phyloP scores from a whole-genome alignment of 2,888 invertebrate species.

The Erebia aethiops region DNA sequence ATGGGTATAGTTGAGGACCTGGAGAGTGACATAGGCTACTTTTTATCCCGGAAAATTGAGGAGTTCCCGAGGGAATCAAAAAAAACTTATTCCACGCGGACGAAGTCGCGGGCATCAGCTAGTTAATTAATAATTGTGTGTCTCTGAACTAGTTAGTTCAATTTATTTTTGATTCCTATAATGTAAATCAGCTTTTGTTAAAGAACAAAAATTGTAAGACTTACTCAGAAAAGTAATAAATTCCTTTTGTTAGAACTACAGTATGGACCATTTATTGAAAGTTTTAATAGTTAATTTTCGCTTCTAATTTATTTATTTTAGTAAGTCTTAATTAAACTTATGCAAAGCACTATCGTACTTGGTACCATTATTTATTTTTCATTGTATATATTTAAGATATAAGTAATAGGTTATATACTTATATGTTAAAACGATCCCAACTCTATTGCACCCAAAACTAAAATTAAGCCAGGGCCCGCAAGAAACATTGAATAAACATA shows the following conservation, averaged over 20 bases:
- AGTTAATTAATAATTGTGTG: background rate
- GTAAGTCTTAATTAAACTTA: slow-evolving; percentile 7
- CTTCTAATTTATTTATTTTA: slow-evolving; percentile 15
- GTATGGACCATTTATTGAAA: slow-evolving; percentile 9
- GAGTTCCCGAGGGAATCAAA: no score
- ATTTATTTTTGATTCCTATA: background rate
- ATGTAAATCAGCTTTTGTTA: slow-evolving; percentile 14
- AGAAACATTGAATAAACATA: background rate
- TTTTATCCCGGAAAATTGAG: no score
- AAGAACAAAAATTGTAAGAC: background rate
- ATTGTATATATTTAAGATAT: slow-evolving; percentile 1
- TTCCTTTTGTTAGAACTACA: background rate
- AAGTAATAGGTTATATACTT: background rate
- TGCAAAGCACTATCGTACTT: background rate
- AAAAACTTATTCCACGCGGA: no score
- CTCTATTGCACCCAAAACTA: slow-evolving; percentile 7
- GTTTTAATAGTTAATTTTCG: slow-evolving; percentile 1
- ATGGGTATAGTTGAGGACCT: no score
- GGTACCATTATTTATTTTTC: slow-evolving; percentile 5
- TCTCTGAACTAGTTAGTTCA: background rate
- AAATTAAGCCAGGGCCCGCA: background rate
- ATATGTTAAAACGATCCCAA: background rate
- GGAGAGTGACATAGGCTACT: no score
- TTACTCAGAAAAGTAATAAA: background rate
- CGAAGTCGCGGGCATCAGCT: no score